Percentiles rank a stretch among this genome's conserved stretches.
These are phyloP conservation scores for Stramonita haemastoma DNA, from an alignment of 2,888 invertebrate genomes.

Conservation along the genomic window DNA sequence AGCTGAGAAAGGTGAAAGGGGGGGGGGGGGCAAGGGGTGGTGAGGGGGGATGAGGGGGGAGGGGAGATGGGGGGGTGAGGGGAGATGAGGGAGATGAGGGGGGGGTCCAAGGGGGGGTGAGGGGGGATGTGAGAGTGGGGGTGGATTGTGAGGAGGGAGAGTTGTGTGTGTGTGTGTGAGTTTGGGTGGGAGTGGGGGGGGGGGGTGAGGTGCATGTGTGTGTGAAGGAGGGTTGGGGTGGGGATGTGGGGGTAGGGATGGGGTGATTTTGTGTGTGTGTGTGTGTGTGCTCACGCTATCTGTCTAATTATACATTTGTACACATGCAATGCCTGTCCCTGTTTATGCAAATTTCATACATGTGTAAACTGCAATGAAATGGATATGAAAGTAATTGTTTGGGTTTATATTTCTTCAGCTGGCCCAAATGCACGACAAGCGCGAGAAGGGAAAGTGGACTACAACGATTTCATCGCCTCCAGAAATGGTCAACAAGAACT, in stretches of 20 bases:
- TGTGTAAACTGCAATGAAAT: no score
- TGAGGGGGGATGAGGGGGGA: not conserved
- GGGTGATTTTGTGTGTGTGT: not conserved
- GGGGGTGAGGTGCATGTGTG: not conserved
- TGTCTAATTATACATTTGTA: not conserved
- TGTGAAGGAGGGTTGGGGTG: not conserved
- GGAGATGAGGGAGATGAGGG: not conserved
- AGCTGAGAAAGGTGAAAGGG: slow-evolving; percentile 65
- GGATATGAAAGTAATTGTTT: no score
- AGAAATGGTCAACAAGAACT: slow-evolving; percentile 77
- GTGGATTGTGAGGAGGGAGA: not conserved
- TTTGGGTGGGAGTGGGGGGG: not conserved
- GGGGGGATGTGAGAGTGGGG: not conserved
- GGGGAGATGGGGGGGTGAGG: not conserved
- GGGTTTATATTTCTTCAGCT: not conserved
- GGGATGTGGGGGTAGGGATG: not conserved
- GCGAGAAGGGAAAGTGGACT: slow-evolving; percentile 72
- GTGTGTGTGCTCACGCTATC: not conserved
- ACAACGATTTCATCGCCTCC: slow-evolving; percentile 74
- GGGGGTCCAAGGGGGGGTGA: not conserved
- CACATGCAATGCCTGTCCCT: no score
- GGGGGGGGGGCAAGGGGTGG: not conserved
- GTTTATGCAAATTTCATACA: no score
- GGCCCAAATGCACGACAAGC: slow-evolving; percentile 65
- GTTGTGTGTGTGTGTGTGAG: not conserved